Evolutionary conservation across 2,113 vertebrate genomes (phyloP), one percentile per base, ranked within the genome.

Genomic region (Casuarius casuarius): DNA sequence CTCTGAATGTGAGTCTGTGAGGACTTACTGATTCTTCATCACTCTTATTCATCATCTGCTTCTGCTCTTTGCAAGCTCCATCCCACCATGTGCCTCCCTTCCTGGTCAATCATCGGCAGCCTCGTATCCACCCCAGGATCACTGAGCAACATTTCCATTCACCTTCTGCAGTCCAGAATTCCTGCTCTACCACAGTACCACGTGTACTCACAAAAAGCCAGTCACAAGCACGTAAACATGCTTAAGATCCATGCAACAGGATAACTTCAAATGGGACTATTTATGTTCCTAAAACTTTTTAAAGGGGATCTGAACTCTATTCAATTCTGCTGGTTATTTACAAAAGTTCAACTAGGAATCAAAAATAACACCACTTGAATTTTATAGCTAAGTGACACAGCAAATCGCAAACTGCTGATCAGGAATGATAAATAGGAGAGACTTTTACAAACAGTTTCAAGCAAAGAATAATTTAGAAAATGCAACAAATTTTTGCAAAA

Each of bases 371-470:
- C 49, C 44, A 52, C 29, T 89, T 83, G 48, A 56, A 28, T 90
- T 92, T 91, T 84, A 72, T 17, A 82, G 52, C 19, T 48, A 61
- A 89, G n/a, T 84, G 78, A 87, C 48, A 33, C 5, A 40, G 54
- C 40, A 90, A 95, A 87, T 52, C 40, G 29, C 67, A 82, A 82
- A 71, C 29, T 51, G 52, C 80, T 94, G 84, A 79, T 40, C 35
- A 40, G 38, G 12, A 35, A 54, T 52, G 31, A 63, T 26, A 62
- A 87, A 89, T 42, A 61, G 58, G 40, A 90, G 80, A 77, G 35
- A 94, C 77, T 59, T 77, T 81, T 67, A 91, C 8, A 42, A 59
- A 70, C 58, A 61, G 89, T 89, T 95, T 75, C 61, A 91, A 75
- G 38, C 15, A 66, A 68, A 77, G 31, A 90, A 13, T 72, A 75